Base-by-base conservation (phyloP, 1,140 invertebrate genomes). In the Bombus pascuorum region DNA sequence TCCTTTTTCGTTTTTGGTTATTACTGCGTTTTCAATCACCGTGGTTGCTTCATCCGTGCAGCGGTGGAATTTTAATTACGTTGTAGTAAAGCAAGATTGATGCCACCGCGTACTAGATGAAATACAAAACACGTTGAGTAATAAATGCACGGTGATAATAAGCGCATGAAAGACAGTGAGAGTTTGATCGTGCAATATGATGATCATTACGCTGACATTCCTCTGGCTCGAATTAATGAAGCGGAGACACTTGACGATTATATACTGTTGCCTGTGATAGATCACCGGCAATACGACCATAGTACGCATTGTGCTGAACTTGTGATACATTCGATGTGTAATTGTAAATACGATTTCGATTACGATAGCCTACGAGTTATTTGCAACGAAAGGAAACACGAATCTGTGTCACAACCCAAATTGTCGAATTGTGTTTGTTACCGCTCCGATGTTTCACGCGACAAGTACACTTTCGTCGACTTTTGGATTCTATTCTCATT, bases 181-280 rank as follows among this genome's bases (percentile, higher is more conserved):
- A 57, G 73, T 75, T 57, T 75, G 73, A 77, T 77, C 75, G 75
- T 77, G 57, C 57, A 77, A 77, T 39, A 39, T 13, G 76, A 79
- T 32, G 76, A 66, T 66, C 62, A 44, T 79, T 66, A 79, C 37
- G 76, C 76, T 66, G 76, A 66, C 76, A 44, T 65, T 79, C 62
- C 39, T 66, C 39, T 47, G 39, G n/a, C 18, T 15, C 28, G 22
- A 44, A 66, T 66, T 79, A 79, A 79, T 66, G 62, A 78, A 62
- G 59, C 57, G 42, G 76, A 66, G 76, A 79, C 62, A 79, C 39
- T 66, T 79, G 34, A 39, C 62, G 76, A 32, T 65, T 78, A 44
- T 32, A 13, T 28, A 39, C 37, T 32, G 34, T 66, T 34, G 59
- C 59, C 9, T 2, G n/a, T 65, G 62, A 79, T 79, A 13, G 22